Conservation (phyloP, 2,797 vertebrate species). For the Mastacembelus armatus region DNA sequence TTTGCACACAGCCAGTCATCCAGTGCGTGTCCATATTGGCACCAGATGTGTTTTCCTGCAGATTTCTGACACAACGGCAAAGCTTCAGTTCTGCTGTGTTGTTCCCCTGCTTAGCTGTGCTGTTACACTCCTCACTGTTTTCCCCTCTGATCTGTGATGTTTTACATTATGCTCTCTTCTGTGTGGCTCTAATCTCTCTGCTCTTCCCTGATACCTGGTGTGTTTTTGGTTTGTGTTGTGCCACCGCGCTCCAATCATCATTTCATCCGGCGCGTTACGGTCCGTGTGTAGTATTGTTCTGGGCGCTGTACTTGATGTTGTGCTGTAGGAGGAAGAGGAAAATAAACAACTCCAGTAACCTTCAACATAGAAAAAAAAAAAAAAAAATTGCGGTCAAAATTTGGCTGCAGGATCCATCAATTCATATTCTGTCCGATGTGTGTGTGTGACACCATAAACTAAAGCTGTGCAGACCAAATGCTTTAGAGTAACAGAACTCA, state of each 20-base stretch:
- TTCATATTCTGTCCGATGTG: constrained; percentile 28
- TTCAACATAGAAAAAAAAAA: neutral
- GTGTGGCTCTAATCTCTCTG: constrained; percentile 16
- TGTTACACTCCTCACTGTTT: neutral
- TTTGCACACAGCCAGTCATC: constrained; percentile 14
- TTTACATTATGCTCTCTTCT: constrained; percentile 17
- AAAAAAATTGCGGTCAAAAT: constrained; percentile 24
- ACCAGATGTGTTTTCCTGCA: constrained; percentile 55
- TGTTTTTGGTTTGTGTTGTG: neutral
- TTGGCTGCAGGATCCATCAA: constrained; percentile 19
- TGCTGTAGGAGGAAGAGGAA: neutral
- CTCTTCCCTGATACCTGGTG: neutral
- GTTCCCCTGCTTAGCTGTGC: constrained; percentile 10
- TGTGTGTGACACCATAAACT: constrained; percentile 21
- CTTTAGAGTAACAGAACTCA: constrained; percentile 28
- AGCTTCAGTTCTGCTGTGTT: constrained; percentile 32
- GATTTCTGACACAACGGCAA: constrained; percentile 26
- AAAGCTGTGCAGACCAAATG: constrained; percentile 20
- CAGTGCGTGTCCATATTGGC: constrained; percentile 36
- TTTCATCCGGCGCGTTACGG: neutral
- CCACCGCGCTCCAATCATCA: constrained; percentile 11
- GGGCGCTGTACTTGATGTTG: neutral
- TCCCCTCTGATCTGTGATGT: constrained; percentile 25
- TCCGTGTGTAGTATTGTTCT: neutral
- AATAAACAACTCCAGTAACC: constrained; percentile 16